Evolutionary conservation across 2,888 invertebrate genomes (phyloP), one percentile per base, ranked within the genome.

Genomic region (Smittia sp.): DNA sequence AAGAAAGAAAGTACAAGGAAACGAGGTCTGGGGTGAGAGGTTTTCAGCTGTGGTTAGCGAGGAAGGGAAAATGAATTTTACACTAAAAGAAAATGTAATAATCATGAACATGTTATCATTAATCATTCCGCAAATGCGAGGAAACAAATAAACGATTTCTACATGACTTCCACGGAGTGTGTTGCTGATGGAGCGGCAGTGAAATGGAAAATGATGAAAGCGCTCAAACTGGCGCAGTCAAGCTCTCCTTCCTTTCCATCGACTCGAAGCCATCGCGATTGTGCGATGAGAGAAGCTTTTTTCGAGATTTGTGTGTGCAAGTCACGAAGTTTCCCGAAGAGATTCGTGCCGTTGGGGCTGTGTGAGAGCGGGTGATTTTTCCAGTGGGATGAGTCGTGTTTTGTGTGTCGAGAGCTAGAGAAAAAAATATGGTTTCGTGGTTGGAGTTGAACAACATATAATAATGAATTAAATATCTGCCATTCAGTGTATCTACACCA

Each of bases 401-500:
- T 68, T 68, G 68, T 68, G 68, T 68, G 68, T 68, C 68, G 68
- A 68, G 68, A 68, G 68, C 24, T 46, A 24, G 46, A 32, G 52
- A 46, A 68, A 68, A 67, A 68, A 68, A 68, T 41, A 68, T 68
- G 68, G 68, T 68, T 68, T 18, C 24, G 68, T 68, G 68, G 46
- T 70, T 54, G 70, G 70, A 38, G 32, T 54, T 54, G 58, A 70
- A 58, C 70, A 70, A 70, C 70, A 58, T 70, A 70, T 70, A 70
- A 70, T 70, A 70, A 70, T 70, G 70, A 70, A 70, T 70, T 70
- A 70, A 70, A 70, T 70, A 70, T 70, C 54, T 70, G 54, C 70
- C 70, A 70, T 70, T 70, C 70, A 70, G 58, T 70, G 70, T 70
- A 68, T 68, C 68, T 68, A 68, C 68, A 52, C 68, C 68, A 68